Evolutionary conservation across 2,797 vertebrate genomes (phyloP).

Genomic region (Urocyon cinereoargenteus): DNA sequence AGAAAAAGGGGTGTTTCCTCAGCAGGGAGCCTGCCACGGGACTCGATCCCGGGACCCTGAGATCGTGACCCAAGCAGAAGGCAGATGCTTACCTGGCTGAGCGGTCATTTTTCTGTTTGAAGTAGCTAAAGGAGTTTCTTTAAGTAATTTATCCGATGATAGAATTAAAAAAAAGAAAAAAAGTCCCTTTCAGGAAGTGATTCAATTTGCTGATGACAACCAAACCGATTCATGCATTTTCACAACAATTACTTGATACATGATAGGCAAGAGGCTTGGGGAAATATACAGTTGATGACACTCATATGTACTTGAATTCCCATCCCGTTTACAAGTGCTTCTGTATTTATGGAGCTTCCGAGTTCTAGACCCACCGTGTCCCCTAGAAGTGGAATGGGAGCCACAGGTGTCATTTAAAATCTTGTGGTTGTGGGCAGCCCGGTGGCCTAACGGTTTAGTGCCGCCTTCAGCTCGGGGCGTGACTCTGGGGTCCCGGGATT

Average conservation of each 20-base stretch:
- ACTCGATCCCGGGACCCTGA: not conserved
- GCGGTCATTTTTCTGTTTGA: not conserved
- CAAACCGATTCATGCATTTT: not conserved
- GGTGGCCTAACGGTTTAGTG: too few relatives aligned
- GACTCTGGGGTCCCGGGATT: too few relatives aligned
- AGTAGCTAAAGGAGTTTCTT: not conserved
- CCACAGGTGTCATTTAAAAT: not conserved
- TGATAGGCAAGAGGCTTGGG: not conserved
- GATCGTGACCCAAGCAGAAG: not conserved
- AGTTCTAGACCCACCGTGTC: not conserved
- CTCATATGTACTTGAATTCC: too few relatives aligned
- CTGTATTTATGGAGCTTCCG: not conserved
- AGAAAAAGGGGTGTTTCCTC: too few relatives aligned
- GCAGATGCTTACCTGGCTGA: not conserved
- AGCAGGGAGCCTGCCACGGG: accelerated
- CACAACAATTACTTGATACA: not conserved
- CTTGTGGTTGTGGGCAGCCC: too few relatives aligned
- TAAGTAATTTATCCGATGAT: not conserved
- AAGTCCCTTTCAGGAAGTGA: not conserved
- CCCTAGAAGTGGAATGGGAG: not conserved
- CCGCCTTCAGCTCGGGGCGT: too few relatives aligned
- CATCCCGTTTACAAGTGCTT: too few relatives aligned
- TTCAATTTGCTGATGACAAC: not conserved
- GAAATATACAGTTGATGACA: not conserved
- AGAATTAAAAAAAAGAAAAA: not conserved